Base-by-base conservation (phyloP, 2,113 vertebrate genomes). In the Delphinapterus leucas region DNA sequence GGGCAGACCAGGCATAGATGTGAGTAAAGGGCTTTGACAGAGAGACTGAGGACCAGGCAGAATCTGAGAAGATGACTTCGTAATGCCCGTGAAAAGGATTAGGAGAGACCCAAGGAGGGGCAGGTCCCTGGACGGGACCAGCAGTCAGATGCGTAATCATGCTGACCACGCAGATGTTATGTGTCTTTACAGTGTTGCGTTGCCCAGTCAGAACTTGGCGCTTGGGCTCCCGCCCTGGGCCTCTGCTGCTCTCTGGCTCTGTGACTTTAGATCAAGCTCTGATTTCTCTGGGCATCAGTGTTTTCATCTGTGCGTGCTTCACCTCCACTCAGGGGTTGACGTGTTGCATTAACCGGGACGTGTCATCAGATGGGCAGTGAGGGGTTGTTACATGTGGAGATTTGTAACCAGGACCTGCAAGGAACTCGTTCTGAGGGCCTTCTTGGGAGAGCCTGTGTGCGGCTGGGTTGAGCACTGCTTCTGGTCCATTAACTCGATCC, bases 161-260 rank as follows among this genome's bases (percentile, higher is more conserved):
- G 38, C 81, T 81, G 67, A 55, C 17, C 2, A 7, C 0, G 17
- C 49, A 12, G 23, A 6, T 2, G 15, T 21, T 12, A 31, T 0
- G 0, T 3, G 25, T 58, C 83, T 63, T 28, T 47, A 23, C 1
- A 8, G 15, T 4, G 38, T 17, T 8, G n/a, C 12, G 6, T 67
- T 31, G 53, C 25, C 26, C 38, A 49, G 1, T 63, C 61, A 87
- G 76, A 58, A 13, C 36, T 41, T 31, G 44, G 77, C 15, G 3
- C 41, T 73, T 20, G 77, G 25, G 31, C 8, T 65, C 49, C 44
- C 20, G 47, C 11, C 36, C 70, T 10, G 6, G 33, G 60, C 68
- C 38, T 61, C 38, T 61, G 31, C 77, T 13, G 6, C 63, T 85
- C 70, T 33, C 38, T 55, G 65, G 44, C 21, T 31, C 83, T 47